These are phyloP conservation scores for Beaufortia kweichowensis DNA, from an alignment of 2,113 vertebrate species.

Conservation along the genomic window DNA sequence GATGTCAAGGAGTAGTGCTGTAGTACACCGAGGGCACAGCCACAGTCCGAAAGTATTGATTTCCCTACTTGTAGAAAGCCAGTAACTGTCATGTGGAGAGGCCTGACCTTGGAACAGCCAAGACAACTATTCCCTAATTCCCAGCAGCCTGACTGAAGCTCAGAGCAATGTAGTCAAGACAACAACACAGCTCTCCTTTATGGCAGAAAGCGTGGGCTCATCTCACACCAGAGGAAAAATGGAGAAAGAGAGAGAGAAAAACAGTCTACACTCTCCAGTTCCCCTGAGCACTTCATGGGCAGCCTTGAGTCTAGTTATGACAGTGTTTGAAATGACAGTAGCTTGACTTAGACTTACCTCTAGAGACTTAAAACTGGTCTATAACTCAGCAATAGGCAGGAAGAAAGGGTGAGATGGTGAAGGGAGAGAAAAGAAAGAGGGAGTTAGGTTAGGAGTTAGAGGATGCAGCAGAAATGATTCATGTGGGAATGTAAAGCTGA, in stretches of 20 bases:
- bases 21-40: conserved; percentile 96
- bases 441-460: conserved; percentile 7
- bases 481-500: conserved; percentile 64
- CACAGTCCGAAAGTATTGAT: conserved; percentile 99
- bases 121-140: conserved; percentile 91
- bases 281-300: conserved; percentile 71
- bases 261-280: conserved; percentile 72
- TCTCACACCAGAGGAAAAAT: conserved; percentile 68
- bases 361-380: conserved; percentile 70
- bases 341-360: conserved; percentile 79
- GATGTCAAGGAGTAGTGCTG: conserved; percentile 92
- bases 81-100: conserved; percentile 96
- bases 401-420: conserved; percentile 8
- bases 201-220: conserved; percentile 27
- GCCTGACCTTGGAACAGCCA: conserved; percentile 90
- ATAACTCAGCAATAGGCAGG: conserved; percentile 58
- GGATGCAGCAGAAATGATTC: conserved; percentile 43
- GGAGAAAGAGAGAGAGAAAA: conserved; percentile 71
- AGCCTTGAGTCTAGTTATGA: conserved; percentile 78
- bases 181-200: conserved; percentile 61
- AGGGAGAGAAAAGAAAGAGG: not conserved
- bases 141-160: conserved; percentile 83
- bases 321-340: conserved; percentile 81
- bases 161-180: conserved; percentile 71
- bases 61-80: conserved; percentile 95